These are phyloP conservation scores for Sebastes schlegelii DNA, from an alignment of 2,113 vertebrate species.

Conservation along the genomic window DNA sequence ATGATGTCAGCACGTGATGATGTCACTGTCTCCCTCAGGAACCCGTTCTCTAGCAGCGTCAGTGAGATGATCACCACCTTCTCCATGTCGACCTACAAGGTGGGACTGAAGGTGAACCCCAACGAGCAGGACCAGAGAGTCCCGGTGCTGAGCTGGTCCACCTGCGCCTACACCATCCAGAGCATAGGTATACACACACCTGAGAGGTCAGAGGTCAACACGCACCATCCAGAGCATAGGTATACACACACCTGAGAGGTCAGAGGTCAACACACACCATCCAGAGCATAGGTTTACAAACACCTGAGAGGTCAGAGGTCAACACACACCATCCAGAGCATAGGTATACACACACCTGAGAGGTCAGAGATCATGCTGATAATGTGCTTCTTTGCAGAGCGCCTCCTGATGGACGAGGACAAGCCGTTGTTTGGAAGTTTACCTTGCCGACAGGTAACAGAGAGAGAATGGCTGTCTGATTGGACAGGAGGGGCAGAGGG, in stretches of 20 bases:
- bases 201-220: no score
- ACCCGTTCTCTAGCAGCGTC: conserved; percentile 91
- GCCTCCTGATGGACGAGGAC: conserved; percentile 93
- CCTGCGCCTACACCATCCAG: conserved; percentile 96
- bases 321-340: background rate
- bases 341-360: background rate
- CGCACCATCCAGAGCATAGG: no score
- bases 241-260: no score
- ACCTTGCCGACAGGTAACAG: conserved; percentile 94
- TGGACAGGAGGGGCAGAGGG: background rate
- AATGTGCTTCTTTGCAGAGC: conserved; percentile 80
- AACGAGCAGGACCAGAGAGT: conserved; percentile 94
- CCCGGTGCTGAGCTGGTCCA: conserved; percentile 93
- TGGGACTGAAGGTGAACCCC: conserved; percentile 95
- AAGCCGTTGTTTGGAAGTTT: conserved; percentile 96
- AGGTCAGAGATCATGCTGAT: conserved; percentile 1
- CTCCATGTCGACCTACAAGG: conserved; percentile 93
- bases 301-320: background rate
- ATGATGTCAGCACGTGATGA: background rate
- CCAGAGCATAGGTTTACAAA: no score
- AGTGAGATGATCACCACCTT: conserved; percentile 97
- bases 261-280: no score
- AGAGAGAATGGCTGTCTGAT: background rate
- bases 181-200: conserved; percentile 28
- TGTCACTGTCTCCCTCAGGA: conserved; percentile 78